Percentiles rank a stretch among this genome's conserved stretches.
Conservation (phyloP, 2,888 invertebrate genomes). For the Chalcosyrphus nemorum region DNA sequence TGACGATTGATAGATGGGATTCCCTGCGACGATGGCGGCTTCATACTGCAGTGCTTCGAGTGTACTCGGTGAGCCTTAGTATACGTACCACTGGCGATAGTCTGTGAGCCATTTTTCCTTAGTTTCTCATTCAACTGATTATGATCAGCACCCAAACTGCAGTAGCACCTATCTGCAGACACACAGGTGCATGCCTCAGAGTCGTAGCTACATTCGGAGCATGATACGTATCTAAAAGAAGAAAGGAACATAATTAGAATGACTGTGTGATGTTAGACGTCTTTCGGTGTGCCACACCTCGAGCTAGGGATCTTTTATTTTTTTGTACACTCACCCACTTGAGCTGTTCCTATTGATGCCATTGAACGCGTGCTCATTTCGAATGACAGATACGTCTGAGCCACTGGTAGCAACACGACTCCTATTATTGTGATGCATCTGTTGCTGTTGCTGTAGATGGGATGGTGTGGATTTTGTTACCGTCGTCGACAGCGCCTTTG, state of each 20-base stretch:
- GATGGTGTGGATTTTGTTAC: slow-evolving; percentile 75
- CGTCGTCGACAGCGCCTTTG: slow-evolving; percentile 74
- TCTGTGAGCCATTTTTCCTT: slow-evolving; percentile 55
- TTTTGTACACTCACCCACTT: slow-evolving; percentile 82
- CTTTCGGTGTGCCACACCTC: background rate
- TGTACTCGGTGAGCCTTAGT: slow-evolving; percentile 75
- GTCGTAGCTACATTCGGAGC: slow-evolving; percentile 93
- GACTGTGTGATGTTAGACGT: slow-evolving; percentile 25
- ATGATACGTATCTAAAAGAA: slow-evolving; percentile 87
- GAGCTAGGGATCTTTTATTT: slow-evolving; percentile 9
- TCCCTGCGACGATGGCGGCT: slow-evolving; percentile 24
- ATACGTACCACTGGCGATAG: slow-evolving; percentile 65
- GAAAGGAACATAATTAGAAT: slow-evolving; percentile 38
- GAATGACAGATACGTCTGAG: slow-evolving; percentile 85
- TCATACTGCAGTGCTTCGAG: slow-evolving; percentile 74
- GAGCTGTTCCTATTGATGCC: slow-evolving; percentile 86
- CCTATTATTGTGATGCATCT: slow-evolving; percentile 81
- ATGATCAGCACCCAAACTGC: slow-evolving; percentile 86
- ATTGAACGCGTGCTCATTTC: slow-evolving; percentile 84
- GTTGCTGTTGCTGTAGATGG: slow-evolving; percentile 74
- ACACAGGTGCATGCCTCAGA: slow-evolving; percentile 91
- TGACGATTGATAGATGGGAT: slow-evolving; percentile 76
- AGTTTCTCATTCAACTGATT: slow-evolving; percentile 77
- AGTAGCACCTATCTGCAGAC: slow-evolving; percentile 92
- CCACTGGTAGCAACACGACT: slow-evolving; percentile 85